These are phyloP conservation scores for Paraescarpia echinospica DNA, from an alignment of 1,140 invertebrate species.

Conservation along the genomic window DNA sequence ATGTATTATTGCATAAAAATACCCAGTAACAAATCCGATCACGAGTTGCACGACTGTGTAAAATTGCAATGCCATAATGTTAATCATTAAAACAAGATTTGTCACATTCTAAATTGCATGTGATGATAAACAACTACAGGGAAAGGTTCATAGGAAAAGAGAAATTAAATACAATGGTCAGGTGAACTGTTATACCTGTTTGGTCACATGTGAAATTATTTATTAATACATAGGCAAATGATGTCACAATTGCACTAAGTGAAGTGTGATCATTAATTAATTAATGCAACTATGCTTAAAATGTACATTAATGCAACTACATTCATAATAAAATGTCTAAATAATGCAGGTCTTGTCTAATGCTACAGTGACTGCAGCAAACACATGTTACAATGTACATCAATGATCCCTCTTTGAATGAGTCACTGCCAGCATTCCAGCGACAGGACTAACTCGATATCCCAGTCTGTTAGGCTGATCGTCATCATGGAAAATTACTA, in stretches of 20 bases:
- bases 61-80: not conserved
- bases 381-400: too few species aligned
- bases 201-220: not conserved
- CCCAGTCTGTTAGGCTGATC: not conserved
- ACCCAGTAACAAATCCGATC: not conserved
- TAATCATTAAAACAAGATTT: not conserved
- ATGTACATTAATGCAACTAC: not conserved
- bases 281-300: too few species aligned
- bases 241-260: not conserved
- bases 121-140: not conserved
- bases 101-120: not conserved
- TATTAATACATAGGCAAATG: not conserved
- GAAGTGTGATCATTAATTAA: not conserved
- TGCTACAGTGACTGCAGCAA: not conserved
- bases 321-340: not conserved
- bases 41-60: not conserved
- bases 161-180: not conserved
- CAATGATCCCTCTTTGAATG: not conserved
- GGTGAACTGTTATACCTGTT: not conserved
- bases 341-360: not conserved
- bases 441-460: not conserved
- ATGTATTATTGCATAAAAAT: not conserved
- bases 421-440: not conserved
- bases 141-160: not conserved
- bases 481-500: not conserved